A percentile compares a stretch with the other conserved stretches of the same genome.
These are phyloP conservation scores for Ceyx melanurus DNA, from an alignment of 2,113 vertebrate species.

Conservation along the genomic window DNA sequence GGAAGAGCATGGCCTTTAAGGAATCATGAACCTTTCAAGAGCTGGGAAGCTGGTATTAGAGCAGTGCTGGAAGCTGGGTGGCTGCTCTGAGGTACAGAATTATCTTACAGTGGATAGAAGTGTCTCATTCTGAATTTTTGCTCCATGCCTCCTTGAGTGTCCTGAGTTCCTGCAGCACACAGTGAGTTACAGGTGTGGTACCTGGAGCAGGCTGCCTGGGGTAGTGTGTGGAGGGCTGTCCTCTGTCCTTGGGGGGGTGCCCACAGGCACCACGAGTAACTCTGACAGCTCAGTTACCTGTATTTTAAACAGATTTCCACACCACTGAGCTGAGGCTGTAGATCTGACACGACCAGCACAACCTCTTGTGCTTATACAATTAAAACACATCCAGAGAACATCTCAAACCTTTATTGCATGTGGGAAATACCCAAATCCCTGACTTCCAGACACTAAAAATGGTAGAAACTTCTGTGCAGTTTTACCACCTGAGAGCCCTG, in stretches of 20 bases:
- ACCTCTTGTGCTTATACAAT: neutral
- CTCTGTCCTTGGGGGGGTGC: neutral
- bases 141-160: neutral
- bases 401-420: neutral
- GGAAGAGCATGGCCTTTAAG: constrained; percentile 1
- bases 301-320: neutral
- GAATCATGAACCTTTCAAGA: constrained; percentile 1
- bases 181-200: neutral
- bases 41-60: neutral
- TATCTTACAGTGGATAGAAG: neutral
- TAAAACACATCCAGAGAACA: neutral
- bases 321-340: neutral
- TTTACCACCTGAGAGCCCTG: neutral
- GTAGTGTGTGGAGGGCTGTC: neutral
- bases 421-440: neutral
- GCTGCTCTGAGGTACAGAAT: neutral
- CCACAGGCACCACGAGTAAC: neutral
- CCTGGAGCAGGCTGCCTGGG: constrained; percentile 12
- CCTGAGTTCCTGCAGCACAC: neutral
- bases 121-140: constrained; percentile 6
- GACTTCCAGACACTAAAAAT: neutral
- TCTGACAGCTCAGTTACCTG: rapidly evolving
- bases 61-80: neutral
- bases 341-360: neutral
- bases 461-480: neutral